Conservation (phyloP, 2,113 vertebrate species). For the Phaetusa simplex region DNA sequence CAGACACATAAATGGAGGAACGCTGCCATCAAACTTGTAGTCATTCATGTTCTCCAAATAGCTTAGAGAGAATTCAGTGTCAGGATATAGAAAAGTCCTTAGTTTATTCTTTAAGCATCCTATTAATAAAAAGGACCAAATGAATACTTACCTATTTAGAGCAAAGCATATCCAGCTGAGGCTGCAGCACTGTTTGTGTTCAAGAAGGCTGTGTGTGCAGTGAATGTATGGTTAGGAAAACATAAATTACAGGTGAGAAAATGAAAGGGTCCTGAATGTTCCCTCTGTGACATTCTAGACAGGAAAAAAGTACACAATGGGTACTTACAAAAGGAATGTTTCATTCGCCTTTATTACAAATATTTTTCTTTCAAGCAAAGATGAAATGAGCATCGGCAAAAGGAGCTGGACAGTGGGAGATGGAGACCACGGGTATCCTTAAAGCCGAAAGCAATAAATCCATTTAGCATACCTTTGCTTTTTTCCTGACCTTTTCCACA, state of each 20-base stretch:
- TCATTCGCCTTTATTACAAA: slow-evolving; percentile 17
- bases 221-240: not conserved
- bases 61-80: not conserved
- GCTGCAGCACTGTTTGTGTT: not conserved
- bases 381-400: not conserved
- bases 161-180: not conserved
- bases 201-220: not conserved
- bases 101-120: not conserved
- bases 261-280: not conserved
- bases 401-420: not conserved
- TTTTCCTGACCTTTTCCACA: not conserved
- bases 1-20: not conserved
- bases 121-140: not conserved
- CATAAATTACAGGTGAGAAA: slow-evolving; percentile 13
- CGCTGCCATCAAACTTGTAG: not conserved
- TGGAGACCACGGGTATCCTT: not conserved
- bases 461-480: not conserved
- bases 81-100: not conserved
- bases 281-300: not conserved
- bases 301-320: not conserved
- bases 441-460: not conserved
- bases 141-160: not conserved
- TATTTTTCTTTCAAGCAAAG: slow-evolving; percentile 17
- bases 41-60: not conserved
- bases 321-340: not conserved